Evolutionary conservation across 2,113 vertebrate genomes (phyloP), one percentile per base, ranked within the genome.

Genomic region (Vireo altiloquus): DNA sequence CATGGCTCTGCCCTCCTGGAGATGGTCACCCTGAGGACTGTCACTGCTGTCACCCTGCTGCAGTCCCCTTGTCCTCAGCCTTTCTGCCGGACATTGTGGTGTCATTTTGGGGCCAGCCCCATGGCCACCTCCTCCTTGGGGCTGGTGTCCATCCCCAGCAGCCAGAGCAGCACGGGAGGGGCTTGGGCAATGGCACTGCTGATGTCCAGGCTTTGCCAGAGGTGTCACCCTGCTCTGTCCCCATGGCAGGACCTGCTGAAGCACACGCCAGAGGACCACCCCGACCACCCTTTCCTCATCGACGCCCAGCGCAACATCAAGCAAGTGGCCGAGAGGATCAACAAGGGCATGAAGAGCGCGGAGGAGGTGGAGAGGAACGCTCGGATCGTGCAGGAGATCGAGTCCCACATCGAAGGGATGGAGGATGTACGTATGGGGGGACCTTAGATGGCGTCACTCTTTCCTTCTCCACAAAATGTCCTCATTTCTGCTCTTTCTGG

Each of bases 371-470:
- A 99, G 97, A 97, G 98, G 53, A 99, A 99, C 7, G 98, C 99
- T 10, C 97, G 99, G 3, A 98, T 99, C 22, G 99, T 99, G 96
- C 99, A 99, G 97, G 99, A 99, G 98, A 99, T 99, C 0, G 99
- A 99, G 96, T 98, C 99, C 8, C 99, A 99, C 97, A 99, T 99
- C 2, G 99, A 99, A 93, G 99, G 99, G 90, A 98, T 99, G 93
- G 99, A 99, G 97, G 99, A 99, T 1, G 99, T 99, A 97, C 5
- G 99, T 97, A 28, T 2, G 2, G 31, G 15, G 53, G 13, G 20
- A n/a, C 35, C 64, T 89, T 52, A 4, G 15, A 3, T 0, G 1
- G 72, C 21, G 5, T 28, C 2, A 0, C 2, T 6, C 54, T 90
- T 54, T 21, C 15, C 78, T 86, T 63, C 44, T 66, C 14, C 19